These are phyloP conservation scores for Rhynchotus rufescens DNA, from an alignment of 2,797 vertebrate genomes.

Conservation along the genomic window DNA sequence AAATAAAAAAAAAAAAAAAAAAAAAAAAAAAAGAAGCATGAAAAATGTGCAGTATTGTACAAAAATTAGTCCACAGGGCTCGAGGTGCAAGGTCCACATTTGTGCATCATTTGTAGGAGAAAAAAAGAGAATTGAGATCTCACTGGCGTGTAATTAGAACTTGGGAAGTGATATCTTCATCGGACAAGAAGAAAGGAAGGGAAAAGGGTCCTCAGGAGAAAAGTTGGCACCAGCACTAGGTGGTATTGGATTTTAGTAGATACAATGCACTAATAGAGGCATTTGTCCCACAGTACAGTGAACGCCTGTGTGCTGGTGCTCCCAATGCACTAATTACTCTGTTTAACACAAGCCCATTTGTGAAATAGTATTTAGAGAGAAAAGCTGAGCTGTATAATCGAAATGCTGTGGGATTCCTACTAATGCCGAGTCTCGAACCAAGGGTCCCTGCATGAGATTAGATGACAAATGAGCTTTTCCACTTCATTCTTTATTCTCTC, in stretches of 20 bases:
- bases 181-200: background rate
- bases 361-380: background rate
- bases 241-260: background rate
- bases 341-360: conserved; percentile 15
- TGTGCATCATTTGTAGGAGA: background rate
- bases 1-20: too few species aligned
- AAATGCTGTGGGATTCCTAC: background rate
- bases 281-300: background rate
- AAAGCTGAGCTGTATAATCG: background rate
- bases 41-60: background rate
- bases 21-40: background rate
- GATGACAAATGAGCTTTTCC: background rate
- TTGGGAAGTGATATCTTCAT: conserved; percentile 14
- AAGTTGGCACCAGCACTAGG: background rate
- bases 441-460: background rate
- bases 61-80: background rate
- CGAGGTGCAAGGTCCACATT: background rate
- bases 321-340: conserved; percentile 59
- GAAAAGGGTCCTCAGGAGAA: conserved; percentile 1
- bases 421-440: background rate
- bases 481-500: background rate
- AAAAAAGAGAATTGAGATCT: background rate
- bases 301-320: background rate
- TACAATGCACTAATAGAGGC: background rate
- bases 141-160: background rate